phyloP scores from a whole-genome alignment of 64 coral and sea anemone genomes.

The Stichodactyla mertensii region DNA sequence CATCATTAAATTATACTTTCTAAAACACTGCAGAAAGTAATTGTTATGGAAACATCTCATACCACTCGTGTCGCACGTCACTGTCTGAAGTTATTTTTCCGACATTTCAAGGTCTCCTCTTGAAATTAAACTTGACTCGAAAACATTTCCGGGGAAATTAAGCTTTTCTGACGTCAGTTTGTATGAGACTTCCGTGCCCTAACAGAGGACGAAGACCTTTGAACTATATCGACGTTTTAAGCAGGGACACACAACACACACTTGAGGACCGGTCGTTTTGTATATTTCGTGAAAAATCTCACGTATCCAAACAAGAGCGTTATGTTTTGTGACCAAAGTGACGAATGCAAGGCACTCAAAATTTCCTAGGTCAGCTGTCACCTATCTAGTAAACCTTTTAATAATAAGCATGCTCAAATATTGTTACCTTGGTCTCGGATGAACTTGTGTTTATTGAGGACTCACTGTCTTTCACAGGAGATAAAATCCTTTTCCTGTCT shows the following conservation, averaged over 20 bases:
- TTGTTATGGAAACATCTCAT: not conserved
- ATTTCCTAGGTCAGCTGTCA: not conserved
- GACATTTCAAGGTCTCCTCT: not conserved
- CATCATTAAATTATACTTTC: too few relatives aligned
- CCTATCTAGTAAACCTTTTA: not conserved
- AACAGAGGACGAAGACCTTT: too few relatives aligned
- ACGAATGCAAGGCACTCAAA: not conserved
- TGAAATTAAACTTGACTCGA: not conserved
- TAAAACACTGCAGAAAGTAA: too few relatives aligned
- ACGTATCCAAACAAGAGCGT: not conserved
- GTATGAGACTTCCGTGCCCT: too few relatives aligned
- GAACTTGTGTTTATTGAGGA: not conserved
- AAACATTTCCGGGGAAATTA: not conserved
- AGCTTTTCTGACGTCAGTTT: too few relatives aligned
- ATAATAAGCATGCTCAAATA: not conserved
- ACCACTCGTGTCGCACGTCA: not conserved
- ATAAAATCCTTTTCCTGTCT: not conserved
- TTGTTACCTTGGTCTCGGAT: not conserved
- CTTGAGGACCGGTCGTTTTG: too few relatives aligned
- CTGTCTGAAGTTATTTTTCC: not conserved
- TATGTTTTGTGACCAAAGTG: not conserved
- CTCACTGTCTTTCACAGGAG: not conserved
- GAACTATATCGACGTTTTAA: too few relatives aligned
- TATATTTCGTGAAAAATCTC: not conserved
- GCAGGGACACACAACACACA: too few relatives aligned